phyloP scores from a whole-genome alignment of 2,888 invertebrate genomes.

The Nemurella pictetii region DNA sequence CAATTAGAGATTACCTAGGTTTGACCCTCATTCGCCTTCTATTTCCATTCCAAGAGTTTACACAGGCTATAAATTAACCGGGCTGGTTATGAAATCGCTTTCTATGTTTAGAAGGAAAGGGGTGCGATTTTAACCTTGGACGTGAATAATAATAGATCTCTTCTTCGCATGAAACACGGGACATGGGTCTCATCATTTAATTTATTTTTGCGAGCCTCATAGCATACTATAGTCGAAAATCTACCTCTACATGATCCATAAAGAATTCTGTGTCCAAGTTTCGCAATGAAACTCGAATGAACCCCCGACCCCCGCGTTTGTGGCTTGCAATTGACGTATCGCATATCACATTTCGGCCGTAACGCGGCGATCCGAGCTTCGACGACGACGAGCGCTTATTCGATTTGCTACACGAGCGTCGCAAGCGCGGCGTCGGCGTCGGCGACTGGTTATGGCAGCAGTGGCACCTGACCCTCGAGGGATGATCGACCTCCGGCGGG shows the following conservation, averaged over 20 bases:
- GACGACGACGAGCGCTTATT: neutral
- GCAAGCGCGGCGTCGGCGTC: neutral
- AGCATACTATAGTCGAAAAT: too few species aligned
- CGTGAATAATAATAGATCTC: neutral
- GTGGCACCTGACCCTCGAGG: conserved; percentile 1
- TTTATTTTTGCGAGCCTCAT: too few species aligned
- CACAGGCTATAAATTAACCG: neutral
- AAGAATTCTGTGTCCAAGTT: too few species aligned
- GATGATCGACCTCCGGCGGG: neutral
- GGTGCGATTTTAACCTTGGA: neutral
- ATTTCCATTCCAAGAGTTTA: neutral
- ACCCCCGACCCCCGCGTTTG: too few species aligned
- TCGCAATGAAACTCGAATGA: too few species aligned
- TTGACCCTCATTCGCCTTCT: neutral
- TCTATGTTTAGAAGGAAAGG: neutral
- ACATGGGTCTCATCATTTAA: too few species aligned
- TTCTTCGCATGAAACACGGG: too few species aligned
- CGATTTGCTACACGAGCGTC: neutral
- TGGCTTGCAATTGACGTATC: too few species aligned
- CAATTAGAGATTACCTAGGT: neutral
- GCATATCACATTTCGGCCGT: too few species aligned
- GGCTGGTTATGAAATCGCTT: neutral
- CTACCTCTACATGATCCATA: too few species aligned
- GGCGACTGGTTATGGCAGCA: conserved; percentile 8
- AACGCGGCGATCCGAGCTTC: too few species aligned